Percentiles rank a stretch among this genome's conserved stretches.
Evolutionary conservation across 2,113 vertebrate genomes (phyloP).

Genomic region (Galeopterus variegatus): DNA sequence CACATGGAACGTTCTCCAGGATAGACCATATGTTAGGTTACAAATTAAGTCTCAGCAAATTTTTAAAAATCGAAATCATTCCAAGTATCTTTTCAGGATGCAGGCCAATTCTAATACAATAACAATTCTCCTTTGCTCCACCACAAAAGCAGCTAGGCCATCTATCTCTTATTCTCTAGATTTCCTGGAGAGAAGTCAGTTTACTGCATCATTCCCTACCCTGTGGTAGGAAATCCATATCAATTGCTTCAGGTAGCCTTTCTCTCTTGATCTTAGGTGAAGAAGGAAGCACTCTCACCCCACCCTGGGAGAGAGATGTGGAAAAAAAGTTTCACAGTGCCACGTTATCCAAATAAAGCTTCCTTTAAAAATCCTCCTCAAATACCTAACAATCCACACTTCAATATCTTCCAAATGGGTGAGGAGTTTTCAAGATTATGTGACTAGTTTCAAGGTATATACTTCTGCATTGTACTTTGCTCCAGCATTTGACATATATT

Average conservation of each 20-base stretch:
- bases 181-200: neutral
- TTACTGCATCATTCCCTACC: too few relatives aligned
- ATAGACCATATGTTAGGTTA: too few relatives aligned
- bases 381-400: neutral
- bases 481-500: neutral
- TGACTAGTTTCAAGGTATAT: neutral
- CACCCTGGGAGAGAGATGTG: neutral
- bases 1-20: too few relatives aligned
- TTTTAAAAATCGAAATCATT: too few relatives aligned
- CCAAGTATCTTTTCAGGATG: neutral
- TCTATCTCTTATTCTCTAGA: neutral
- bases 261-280: neutral
- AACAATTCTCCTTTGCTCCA: neutral
- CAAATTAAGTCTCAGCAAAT: too few relatives aligned
- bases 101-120: neutral
- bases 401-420: neutral
- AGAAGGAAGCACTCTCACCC: neutral
- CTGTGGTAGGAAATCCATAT: neutral
- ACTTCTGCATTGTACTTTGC: neutral
- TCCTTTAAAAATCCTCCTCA: neutral
- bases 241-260: neutral
- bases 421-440: neutral
- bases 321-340: neutral
- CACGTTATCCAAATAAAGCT: neutral
- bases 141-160: neutral